phyloP scores from a whole-genome alignment of 2,888 invertebrate species.

The Thumatha senex region DNA sequence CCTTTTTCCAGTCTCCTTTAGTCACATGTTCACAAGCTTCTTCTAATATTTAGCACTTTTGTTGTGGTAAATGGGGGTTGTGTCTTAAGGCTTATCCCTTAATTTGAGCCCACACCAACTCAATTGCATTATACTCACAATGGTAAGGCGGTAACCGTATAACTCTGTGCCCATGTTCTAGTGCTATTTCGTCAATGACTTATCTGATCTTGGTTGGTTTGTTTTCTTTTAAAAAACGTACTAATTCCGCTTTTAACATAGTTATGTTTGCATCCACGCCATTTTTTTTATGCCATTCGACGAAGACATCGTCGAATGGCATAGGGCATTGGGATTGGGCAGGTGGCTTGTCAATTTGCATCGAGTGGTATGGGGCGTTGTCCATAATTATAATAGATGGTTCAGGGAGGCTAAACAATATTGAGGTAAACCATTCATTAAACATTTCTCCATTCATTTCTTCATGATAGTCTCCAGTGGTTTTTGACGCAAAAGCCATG shows the following conservation, averaged over 20 bases:
- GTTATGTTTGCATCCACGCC: background rate
- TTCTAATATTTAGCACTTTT: no score
- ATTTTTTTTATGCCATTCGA: background rate
- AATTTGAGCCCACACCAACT: background rate
- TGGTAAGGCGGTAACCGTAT: background rate
- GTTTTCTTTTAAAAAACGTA: background rate
- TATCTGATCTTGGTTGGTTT: background rate
- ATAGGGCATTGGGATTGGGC: background rate
- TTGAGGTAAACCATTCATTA: background rate
- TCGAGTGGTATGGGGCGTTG: background rate
- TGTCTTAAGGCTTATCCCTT: no score
- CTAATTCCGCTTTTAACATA: background rate
- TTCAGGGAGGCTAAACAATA: no score
- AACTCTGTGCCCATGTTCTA: background rate
- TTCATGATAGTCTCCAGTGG: background rate
- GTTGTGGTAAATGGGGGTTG: no score
- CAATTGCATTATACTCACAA: background rate
- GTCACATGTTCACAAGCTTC: no score
- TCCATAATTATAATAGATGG: background rate
- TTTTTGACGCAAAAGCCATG: background rate
- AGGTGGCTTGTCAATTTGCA: background rate
- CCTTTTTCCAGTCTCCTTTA: no score
- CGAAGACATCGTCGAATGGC: no score
- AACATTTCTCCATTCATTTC: slow-evolving; percentile 1
- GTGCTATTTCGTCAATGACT: background rate